Percentiles rank a stretch among this genome's conserved stretches.
Conservation (phyloP, 2,888 invertebrate genomes). For the Epistrophella euchroma region DNA sequence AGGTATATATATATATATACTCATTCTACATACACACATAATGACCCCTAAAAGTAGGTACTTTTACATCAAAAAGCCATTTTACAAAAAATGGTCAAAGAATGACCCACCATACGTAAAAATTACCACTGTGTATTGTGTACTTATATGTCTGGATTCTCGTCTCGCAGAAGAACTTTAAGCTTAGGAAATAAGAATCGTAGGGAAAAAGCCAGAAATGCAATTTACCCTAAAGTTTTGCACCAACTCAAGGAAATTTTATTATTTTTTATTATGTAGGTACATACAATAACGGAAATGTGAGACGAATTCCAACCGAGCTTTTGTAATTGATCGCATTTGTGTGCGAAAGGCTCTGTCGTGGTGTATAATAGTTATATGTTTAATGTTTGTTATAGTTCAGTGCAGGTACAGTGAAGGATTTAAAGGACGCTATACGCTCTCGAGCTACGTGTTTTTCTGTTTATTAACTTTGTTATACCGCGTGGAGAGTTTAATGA, state of each 20-base stretch:
- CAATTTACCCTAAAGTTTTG: constrained; percentile 6
- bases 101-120: constrained; percentile 13
- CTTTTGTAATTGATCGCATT: constrained; percentile 52
- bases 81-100: constrained; percentile 7
- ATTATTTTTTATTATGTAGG: constrained; percentile 73
- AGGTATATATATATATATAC: not conserved
- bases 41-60: constrained; percentile 63
- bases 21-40: constrained; percentile 19
- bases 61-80: constrained; percentile 54
- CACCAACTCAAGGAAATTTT: constrained; percentile 33
- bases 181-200: not conserved
- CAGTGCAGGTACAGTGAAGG: not conserved
- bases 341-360: constrained; percentile 23
- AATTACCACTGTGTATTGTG: not conserved
- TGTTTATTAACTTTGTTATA: constrained; percentile 66
- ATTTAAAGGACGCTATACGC: constrained; percentile 1
- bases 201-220: not conserved
- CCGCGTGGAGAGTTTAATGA: constrained; percentile 56
- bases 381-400: not conserved
- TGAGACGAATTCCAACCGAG: constrained; percentile 68
- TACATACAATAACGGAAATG: constrained; percentile 65
- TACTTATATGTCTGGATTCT: not conserved
- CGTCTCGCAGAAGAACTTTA: not conserved
- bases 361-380: not conserved
- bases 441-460: constrained; percentile 53